Evolutionary conservation across 1,140 invertebrate species (phyloP), one percentile per base, ranked within the genome.

Genomic region (Cydia amplana): DNA sequence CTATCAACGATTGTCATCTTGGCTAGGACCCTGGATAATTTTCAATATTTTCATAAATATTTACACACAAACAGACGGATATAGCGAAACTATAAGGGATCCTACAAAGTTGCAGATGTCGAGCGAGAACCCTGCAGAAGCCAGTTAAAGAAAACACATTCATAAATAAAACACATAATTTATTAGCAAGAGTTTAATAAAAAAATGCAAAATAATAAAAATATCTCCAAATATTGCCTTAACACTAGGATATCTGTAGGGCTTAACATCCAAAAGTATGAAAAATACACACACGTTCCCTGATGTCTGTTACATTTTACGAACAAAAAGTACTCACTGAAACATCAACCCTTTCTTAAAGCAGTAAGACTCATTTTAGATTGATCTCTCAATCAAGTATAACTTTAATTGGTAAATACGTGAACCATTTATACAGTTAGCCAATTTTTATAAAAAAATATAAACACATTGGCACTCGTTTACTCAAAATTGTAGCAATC

Each of bases 131-230:
- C 46, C 12, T 16, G 36, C 1, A 5, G n/a, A n/a, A n/a, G 40
- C 40, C 9, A 43, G 4, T n/a, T n/a, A 51, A n/a, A 18, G 49
- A 51, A 49, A 49, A 49, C 46, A 49, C 12, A 60, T 64, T 40
- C 40, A 51, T 65, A 85, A 89, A 84, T 83, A 83, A 91, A 87
- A 89, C 84, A 79, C 83, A 79, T 20, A 20, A 79, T 75, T 78
- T 85, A 86, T 92, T 91, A 92, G 90, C 89, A 88, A 88, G 88
- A 92, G 88, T 92, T 92, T 92, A 92, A 92, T 92, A 92, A 92
- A 92, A 92, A 92, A 91, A 90, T 92, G 90, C 90, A 91, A 92
- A 92, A 88, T 91, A 91, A 90, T 88, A 90, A 92, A 84, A 91
- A 91, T 92, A 91, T 92, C 83, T 92, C 90, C 87, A 92, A 92